These are phyloP conservation scores for Brotula barbata DNA, from an alignment of 2,797 vertebrate species.

Conservation along the genomic window DNA sequence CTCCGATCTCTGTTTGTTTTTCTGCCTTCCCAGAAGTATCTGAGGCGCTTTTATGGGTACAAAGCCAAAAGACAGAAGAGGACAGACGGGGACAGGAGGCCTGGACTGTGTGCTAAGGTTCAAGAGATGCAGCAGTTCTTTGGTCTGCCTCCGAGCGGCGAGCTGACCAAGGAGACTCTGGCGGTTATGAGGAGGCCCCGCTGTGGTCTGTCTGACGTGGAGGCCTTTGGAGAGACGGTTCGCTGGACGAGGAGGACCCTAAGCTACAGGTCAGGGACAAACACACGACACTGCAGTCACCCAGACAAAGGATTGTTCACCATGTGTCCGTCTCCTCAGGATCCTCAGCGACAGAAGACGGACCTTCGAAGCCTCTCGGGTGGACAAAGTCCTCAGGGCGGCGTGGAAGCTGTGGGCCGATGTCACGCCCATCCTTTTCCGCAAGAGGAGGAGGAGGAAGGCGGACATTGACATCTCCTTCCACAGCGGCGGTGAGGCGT, in stretches of 20 bases:
- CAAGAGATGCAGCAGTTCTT: conserved; percentile 68
- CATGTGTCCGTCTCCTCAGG: conserved; percentile 36
- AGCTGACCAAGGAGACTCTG: conserved; percentile 64
- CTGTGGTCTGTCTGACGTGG: conserved; percentile 73
- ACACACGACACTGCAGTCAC: too few relatives aligned
- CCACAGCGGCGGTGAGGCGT: conserved; percentile 59
- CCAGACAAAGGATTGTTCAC: neutral
- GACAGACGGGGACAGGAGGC: conserved; percentile 1
- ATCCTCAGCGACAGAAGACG: conserved; percentile 40
- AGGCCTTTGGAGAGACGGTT: conserved; percentile 40
- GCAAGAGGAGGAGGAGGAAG: conserved; percentile 37
- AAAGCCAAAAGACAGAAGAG: conserved; percentile 43
- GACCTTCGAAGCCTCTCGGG: conserved; percentile 14
- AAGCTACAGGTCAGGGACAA: conserved; percentile 69
- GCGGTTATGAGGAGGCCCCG: conserved; percentile 65
- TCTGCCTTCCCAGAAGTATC: conserved; percentile 59
- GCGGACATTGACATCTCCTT: conserved; percentile 73
- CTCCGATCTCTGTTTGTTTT: too few relatives aligned
- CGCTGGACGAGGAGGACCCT: conserved; percentile 65
- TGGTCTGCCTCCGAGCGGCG: conserved; percentile 62
- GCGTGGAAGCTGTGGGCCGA: conserved; percentile 71
- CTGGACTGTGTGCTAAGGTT: conserved; percentile 45
- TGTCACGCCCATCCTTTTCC: conserved; percentile 51
- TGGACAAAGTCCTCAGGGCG: conserved; percentile 47
- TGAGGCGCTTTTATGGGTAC: conserved; percentile 64